These are phyloP conservation scores for Yponomeuta malinellus DNA, from an alignment of 2,888 invertebrate genomes.

Conservation along the genomic window DNA sequence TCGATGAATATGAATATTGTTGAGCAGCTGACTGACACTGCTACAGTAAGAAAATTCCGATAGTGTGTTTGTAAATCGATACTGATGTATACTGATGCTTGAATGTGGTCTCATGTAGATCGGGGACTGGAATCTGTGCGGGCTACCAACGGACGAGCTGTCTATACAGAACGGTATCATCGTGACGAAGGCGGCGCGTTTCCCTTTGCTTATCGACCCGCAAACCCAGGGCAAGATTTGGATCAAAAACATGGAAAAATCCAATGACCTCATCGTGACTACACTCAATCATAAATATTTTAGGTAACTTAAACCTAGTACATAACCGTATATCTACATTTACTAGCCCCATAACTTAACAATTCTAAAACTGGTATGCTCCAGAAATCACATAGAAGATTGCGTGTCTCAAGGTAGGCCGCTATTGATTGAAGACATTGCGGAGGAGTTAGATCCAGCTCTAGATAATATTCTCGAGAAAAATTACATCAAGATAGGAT, in stretches of 20 bases:
- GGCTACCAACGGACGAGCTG: conserved; percentile 91
- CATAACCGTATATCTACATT: no score
- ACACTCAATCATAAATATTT: conserved; percentile 81
- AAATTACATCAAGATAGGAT: conserved; percentile 90
- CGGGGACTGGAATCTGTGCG: conserved; percentile 94
- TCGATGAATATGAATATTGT: conserved; percentile 86
- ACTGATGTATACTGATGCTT: background rate
- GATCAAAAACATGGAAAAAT: conserved; percentile 90
- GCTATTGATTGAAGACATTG: conserved; percentile 90
- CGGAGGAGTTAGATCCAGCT: conserved; percentile 90
- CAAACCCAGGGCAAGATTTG: conserved; percentile 94
- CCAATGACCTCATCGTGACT: conserved; percentile 80
- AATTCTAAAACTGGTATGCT: conserved; percentile 19
- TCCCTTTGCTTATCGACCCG: conserved; percentile 91
- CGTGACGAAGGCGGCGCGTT: conserved; percentile 88
- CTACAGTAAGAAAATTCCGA: conserved; percentile 69
- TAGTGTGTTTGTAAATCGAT: background rate
- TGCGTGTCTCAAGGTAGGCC: conserved; percentile 87
- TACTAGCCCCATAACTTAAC: no score
- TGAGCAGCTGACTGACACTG: conserved; percentile 85
- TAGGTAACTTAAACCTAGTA: conserved; percentile 24
- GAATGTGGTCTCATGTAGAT: conserved; percentile 50
- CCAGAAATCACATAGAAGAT: conserved; percentile 89
- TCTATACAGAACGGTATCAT: conserved; percentile 95
- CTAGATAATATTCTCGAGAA: conserved; percentile 91